Conservation (phyloP, 1,140 invertebrate species). For the Oryctes rhinoceros region DNA sequence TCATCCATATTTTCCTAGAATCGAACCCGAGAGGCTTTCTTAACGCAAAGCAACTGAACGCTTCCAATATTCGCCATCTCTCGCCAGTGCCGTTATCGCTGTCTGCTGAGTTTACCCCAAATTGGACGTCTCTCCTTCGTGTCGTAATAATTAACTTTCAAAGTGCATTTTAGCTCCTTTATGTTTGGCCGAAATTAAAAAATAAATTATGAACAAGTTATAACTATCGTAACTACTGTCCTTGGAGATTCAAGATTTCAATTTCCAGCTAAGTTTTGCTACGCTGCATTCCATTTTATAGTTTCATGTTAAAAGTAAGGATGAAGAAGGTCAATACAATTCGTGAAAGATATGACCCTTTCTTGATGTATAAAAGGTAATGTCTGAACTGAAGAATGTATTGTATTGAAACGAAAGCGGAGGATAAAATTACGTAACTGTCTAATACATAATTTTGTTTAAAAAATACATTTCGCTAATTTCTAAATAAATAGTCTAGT, state of each 20-base stretch:
- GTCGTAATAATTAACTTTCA: conserved; percentile 28
- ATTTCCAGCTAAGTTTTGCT: neutral
- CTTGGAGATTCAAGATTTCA: conserved; percentile 19
- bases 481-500: too few relatives aligned
- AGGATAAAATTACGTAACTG: too few relatives aligned
- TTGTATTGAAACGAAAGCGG: too few relatives aligned
- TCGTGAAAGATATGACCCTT: too few relatives aligned
- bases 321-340: too few relatives aligned
- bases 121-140: conserved; percentile 16
- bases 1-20: conserved; percentile 19
- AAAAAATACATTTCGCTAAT: too few relatives aligned
- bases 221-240: conserved; percentile 17
- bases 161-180: conserved; percentile 9
- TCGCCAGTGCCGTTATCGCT: neutral
- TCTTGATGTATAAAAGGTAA: too few relatives aligned
- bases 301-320: too few relatives aligned
- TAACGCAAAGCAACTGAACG: conserved; percentile 1
- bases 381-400: too few relatives aligned
- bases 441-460: too few relatives aligned
- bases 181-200: conserved; percentile 15
- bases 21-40: conserved; percentile 24
- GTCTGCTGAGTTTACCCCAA: conserved; percentile 26
- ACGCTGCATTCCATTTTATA: neutral
- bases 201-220: conserved; percentile 27
- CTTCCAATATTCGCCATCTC: neutral